phyloP scores from a whole-genome alignment of 2,888 invertebrate species.

The Anaspis maculata region DNA sequence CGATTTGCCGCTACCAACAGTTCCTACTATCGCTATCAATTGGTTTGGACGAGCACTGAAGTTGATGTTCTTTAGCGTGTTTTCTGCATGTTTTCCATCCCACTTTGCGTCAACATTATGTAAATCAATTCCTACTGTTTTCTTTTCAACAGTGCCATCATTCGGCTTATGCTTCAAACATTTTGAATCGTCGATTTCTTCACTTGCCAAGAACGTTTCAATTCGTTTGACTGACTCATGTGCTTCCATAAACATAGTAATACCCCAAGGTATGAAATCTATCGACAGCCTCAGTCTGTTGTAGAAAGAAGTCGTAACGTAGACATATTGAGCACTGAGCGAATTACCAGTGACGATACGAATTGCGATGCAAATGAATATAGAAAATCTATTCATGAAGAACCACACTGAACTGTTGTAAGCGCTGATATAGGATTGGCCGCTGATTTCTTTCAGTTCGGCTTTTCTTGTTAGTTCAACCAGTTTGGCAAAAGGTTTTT shows the following conservation, averaged over 20 bases:
- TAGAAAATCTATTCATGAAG: constrained; percentile 73
- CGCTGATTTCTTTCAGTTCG: constrained; percentile 58
- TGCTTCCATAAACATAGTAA: constrained; percentile 68
- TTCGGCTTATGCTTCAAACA: too few relatives aligned
- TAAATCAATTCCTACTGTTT: constrained; percentile 24
- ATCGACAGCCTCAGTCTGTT: too few relatives aligned
- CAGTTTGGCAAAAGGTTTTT: constrained; percentile 73
- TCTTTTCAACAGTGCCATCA: constrained; percentile 4
- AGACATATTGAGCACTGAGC: constrained; percentile 54
- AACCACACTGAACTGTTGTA: constrained; percentile 62
- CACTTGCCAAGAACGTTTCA: constrained; percentile 45
- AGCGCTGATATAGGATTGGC: constrained; percentile 64
- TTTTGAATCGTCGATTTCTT: constrained; percentile 25
- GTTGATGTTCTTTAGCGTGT: constrained; percentile 50
- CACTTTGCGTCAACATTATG: constrained; percentile 2
- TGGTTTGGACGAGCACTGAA: constrained; percentile 55
- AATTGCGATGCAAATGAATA: constrained; percentile 69
- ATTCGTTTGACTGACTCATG: constrained; percentile 62
- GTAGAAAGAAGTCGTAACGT: constrained; percentile 66
- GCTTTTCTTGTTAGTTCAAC: constrained; percentile 56
- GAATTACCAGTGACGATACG: constrained; percentile 58
- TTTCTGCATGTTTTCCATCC: constrained; percentile 22
- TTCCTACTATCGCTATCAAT: constrained; percentile 49
- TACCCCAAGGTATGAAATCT: constrained; percentile 76
- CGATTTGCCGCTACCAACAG: constrained; percentile 56